These are phyloP conservation scores for Pegoplata infirma DNA, from an alignment of 2,888 invertebrate species.

Conservation along the genomic window DNA sequence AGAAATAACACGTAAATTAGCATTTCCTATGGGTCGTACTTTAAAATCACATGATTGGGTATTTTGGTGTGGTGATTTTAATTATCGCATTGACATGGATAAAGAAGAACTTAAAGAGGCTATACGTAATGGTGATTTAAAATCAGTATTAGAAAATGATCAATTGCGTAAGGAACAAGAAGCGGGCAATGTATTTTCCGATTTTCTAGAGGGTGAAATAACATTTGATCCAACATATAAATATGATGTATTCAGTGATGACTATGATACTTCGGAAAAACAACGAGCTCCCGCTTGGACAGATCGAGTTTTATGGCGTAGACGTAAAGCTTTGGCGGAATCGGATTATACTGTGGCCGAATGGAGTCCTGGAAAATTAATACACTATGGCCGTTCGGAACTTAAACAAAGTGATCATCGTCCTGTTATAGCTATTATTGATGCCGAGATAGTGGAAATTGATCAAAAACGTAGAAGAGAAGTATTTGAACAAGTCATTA, in stretches of 20 bases:
- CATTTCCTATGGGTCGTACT: conserved; percentile 94
- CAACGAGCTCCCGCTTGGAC: conserved; percentile 99
- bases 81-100: conserved; percentile 97
- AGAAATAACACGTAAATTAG: conserved; percentile 94
- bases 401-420: conserved; percentile 98
- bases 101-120: conserved; percentile 95
- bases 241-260: conserved; percentile 98
- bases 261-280: conserved; percentile 99
- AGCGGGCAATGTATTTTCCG: conserved; percentile 91
- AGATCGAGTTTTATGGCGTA: conserved; percentile 96
- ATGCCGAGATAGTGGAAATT: conserved; percentile 90
- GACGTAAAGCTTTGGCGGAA: conserved; percentile 86
- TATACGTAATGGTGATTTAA: conserved; percentile 82
- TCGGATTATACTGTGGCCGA: conserved; percentile 81
- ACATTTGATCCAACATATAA: conserved; percentile 98
- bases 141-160: conserved; percentile 90
- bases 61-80: conserved; percentile 99
- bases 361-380: conserved; percentile 87
- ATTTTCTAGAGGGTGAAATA: conserved; percentile 94
- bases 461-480: conserved; percentile 85
- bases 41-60: conserved; percentile 98
- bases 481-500: conserved; percentile 91
- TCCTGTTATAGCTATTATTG: conserved; percentile 94
- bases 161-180: conserved; percentile 90
- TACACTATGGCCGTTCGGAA: conserved; percentile 94